Percentiles rank a stretch among this genome's conserved stretches.
Conservation (phyloP, 2,797 vertebrate genomes). For the Acanthurus leucopareius region DNA sequence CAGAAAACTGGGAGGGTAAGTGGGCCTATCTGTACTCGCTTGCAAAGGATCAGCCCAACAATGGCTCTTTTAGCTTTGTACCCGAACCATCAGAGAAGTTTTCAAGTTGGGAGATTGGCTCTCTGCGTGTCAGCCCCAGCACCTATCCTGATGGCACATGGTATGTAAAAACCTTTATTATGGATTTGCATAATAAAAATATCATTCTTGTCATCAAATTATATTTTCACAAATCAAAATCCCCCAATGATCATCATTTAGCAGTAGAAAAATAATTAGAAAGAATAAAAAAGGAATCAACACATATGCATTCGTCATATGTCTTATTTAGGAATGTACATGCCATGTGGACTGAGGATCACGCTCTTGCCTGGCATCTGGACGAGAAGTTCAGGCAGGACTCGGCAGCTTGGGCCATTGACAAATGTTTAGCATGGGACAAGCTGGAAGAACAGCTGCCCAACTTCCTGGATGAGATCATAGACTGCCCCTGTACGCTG, state of each 20-base stretch:
- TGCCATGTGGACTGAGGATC: conserved; percentile 90
- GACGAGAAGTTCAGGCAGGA: conserved; percentile 88
- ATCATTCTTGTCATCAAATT: conserved; percentile 27
- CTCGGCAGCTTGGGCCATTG: conserved; percentile 88
- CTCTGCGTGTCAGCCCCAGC: conserved; percentile 85
- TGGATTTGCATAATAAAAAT: background rate
- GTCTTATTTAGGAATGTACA: conserved; percentile 86
- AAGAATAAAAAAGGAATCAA: background rate
- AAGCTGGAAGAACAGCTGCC: conserved; percentile 87
- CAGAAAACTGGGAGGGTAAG: conserved; percentile 71
- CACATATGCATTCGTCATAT: background rate
- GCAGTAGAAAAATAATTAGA: too few relatives aligned
- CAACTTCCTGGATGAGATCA: conserved; percentile 88
- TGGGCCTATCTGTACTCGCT: conserved; percentile 93
- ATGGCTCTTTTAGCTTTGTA: conserved; percentile 87
- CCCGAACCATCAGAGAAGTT: conserved; percentile 82
- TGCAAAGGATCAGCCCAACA: conserved; percentile 81
- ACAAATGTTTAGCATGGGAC: conserved; percentile 92
- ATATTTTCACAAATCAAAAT: conserved; percentile 22
- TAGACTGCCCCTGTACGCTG: conserved; percentile 95
- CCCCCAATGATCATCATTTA: background rate
- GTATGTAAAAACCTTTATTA: conserved; percentile 68
- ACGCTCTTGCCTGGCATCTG: conserved; percentile 96
- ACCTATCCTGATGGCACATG: conserved; percentile 73
- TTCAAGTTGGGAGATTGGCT: conserved; percentile 88